Base-by-base conservation (phyloP, 2,113 vertebrate genomes). In the Oceanodroma tethys region DNA sequence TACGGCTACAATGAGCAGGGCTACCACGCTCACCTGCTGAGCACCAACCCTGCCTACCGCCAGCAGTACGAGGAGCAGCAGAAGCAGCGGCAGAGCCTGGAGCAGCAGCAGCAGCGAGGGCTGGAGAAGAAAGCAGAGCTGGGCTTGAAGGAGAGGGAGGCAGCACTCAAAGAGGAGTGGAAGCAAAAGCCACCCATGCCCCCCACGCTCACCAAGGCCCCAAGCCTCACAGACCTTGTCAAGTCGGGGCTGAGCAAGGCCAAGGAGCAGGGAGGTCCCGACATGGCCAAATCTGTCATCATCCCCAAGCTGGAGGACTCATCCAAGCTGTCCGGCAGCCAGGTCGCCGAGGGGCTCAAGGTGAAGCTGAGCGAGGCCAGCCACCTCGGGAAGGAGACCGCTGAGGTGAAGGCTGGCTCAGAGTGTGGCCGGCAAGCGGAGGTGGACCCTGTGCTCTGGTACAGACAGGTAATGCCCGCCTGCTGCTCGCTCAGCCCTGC, bases 391-490 rank as follows among this genome's bases (percentile, higher is more conserved):
- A 99, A 99, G 96, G 99, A 99, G 87, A 25, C 88, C 0, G 34
- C 97, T 0, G 99, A 99, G 94, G 90, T 98, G 1, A 99, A 99
- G 96, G 92, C 98, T 62, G 97, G 98, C 42, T 96, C 98, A 0
- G 99, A 99, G 88, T 99, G 99, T 29, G 98, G 99, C 93, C 98
- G 99, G 60, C 99, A 98, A 94, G 94, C 98, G 0, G 99, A 99
- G 75, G 98, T 99, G 98, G 99, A 99, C 90, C 99, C 99, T 26
- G 98, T 99, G 62, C 98, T 99, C 95, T 99, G 99, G 99, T 99
- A 99, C 98, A 98, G 99, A 99, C 99, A 99, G 99, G 99, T 99
- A 99, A 99, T 80, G 38, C n/a, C 29, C 5, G 1, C 27, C 11
- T 4, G 2, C 98, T 76, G 29, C 45, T 65, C 6, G 1, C 47